Conservation (phyloP, 2,113 vertebrate species). For the Suncus etruscus region DNA sequence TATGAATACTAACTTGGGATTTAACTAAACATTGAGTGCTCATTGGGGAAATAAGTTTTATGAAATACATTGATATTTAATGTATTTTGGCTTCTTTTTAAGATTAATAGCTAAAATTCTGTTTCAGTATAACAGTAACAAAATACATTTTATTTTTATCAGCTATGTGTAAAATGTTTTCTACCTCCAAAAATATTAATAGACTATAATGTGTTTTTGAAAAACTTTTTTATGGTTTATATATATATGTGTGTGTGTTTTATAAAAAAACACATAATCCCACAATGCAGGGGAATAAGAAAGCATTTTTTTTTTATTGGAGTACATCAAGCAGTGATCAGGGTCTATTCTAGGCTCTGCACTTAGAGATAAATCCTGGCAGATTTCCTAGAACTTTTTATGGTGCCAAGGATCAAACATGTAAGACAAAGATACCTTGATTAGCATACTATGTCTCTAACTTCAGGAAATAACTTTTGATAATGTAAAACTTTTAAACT, state of each 20-base stretch:
- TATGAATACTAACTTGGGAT: neutral
- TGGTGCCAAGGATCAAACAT: too few species aligned
- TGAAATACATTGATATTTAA: neutral
- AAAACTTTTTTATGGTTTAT: neutral
- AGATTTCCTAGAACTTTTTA: too few species aligned
- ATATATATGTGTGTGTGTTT: conserved; percentile 10
- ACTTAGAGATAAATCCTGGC: too few species aligned
- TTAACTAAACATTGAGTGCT: conserved; percentile 13
- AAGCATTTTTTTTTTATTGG: too few species aligned
- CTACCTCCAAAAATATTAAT: neutral
- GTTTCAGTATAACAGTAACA: neutral
- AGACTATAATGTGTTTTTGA: neutral
- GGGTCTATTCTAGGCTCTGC: too few species aligned
- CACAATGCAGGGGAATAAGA: neutral
- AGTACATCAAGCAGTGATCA: too few species aligned
- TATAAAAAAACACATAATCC: neutral
- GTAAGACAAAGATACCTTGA: too few species aligned
- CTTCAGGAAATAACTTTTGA: too few species aligned
- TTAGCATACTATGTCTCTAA: too few species aligned
- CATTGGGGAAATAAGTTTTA: neutral
- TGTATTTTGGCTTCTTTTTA: neutral
- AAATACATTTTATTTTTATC: neutral
- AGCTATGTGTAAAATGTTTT: conserved; percentile 52
- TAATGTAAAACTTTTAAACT: too few species aligned
- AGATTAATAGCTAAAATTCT: neutral